Base-by-base conservation (phyloP, 2,888 invertebrate genomes). In the Himalopsyche kuldschensis region DNA sequence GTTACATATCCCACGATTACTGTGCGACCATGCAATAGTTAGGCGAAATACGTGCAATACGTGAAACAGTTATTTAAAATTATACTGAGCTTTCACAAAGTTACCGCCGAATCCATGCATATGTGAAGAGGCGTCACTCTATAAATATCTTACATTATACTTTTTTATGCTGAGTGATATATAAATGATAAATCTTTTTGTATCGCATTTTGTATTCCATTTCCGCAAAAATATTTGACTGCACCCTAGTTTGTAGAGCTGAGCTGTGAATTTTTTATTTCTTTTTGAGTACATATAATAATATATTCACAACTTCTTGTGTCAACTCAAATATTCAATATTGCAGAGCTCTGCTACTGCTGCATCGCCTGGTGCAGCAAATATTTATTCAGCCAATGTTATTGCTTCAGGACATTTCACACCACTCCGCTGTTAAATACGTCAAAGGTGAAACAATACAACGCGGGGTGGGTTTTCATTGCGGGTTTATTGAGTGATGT, bases 301-400 rank as follows among this genome's bases (percentile, higher is more conserved):
- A 76, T 35, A 76, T 76, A 35, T 76, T 76, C 76, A 30, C 69
- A 69, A 69, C 69, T 69, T 78, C 63, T 82, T 48, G 79, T 75
- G 79, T 82, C 82, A 79, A 46, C 63, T 75, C 78, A 35, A 78
- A 82, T 82, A 82, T 82, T 78, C 79, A 82, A 82, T 82, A 82
- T 75, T 35, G n/a, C 78, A 32, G 82, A 46, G 78, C 82, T 55
- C 31, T 75, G 82, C 78, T 81, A 27, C 69, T 69, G 27, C 69
- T 69, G 69, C 69, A 69, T 69, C 69, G 27, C 69, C 27, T 8
- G 27, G 24, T 69, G 79, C 82, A 47, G 75, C 78, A 78, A 82
- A 82, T 82, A 82, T 82, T 82, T 82, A 79, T 69, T 46, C 79
- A 79, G 82, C 46, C 82, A 79, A 75, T 79, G 82, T 82, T 82